Percentiles rank a stretch among this genome's conserved stretches.
Evolutionary conservation across 2,113 vertebrate species (phyloP).

Genomic region (Poecile atricapillus): DNA sequence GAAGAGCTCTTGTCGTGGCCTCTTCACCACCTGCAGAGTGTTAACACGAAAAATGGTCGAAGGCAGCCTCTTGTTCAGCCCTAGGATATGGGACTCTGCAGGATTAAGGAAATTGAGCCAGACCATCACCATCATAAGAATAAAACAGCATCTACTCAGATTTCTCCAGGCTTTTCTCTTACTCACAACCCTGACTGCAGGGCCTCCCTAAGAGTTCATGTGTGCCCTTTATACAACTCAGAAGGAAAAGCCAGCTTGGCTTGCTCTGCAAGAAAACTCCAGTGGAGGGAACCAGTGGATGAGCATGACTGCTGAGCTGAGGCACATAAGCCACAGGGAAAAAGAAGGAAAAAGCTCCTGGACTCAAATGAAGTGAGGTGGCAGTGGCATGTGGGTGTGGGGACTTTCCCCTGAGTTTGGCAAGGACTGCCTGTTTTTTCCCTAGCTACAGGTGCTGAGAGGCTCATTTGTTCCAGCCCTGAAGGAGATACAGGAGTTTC

Average conservation of each 20-base stretch:
- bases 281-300: not conserved
- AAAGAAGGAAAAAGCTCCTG: not conserved
- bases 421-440: not conserved
- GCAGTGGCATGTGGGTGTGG: not conserved
- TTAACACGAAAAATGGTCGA: rapidly evolving
- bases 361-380: not conserved
- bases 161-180: not conserved
- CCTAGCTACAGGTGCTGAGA: not conserved
- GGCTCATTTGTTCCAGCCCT: constrained; percentile 52
- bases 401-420: constrained; percentile 34
- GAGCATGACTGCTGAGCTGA: not conserved
- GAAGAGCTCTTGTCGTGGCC: not conserved
- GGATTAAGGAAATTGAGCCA: not conserved
- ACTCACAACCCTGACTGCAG: not conserved
- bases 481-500: not conserved
- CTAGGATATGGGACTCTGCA: not conserved
- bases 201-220: not conserved
- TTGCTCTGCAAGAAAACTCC: not conserved
- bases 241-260: not conserved
- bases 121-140: not conserved
- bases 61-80: not conserved
- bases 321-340: not conserved
- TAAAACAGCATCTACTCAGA: not conserved
- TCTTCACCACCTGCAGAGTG: not conserved
- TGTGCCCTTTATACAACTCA: not conserved